Conservation (phyloP, 2,113 vertebrate genomes). For the Tragelaphus imberbis region DNA sequence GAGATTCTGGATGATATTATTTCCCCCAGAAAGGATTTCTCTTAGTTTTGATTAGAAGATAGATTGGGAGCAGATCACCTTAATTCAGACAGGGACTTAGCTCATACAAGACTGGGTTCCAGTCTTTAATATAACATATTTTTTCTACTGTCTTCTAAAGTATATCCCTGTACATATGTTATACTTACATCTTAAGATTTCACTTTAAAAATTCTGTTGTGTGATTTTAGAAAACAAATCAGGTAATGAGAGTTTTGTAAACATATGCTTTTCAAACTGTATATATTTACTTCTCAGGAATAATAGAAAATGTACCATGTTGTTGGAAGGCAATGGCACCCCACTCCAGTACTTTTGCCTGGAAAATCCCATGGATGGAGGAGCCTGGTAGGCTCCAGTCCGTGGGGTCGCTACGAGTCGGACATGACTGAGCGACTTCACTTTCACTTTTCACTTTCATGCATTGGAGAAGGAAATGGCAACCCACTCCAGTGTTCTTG, state of each 20-base stretch:
- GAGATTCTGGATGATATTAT: not conserved
- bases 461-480: too few relatives aligned
- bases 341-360: too few relatives aligned
- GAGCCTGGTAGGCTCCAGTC: too few relatives aligned
- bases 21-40: not conserved
- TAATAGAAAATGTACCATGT: not conserved
- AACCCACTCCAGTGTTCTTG: too few relatives aligned
- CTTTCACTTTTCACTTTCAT: too few relatives aligned
- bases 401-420: too few relatives aligned
- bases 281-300: not conserved
- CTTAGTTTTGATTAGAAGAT: not conserved
- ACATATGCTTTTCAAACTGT: not conserved
- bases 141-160: not conserved
- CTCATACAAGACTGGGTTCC: not conserved
- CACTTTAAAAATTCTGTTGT: not conserved
- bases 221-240: slow-evolving; percentile 18
- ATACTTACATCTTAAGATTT: not conserved
- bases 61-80: not conserved
- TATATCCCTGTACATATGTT: not conserved
- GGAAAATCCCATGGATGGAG: too few relatives aligned
- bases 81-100: not conserved
- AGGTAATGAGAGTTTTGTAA: not conserved
- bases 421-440: too few relatives aligned
- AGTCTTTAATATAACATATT: not conserved
- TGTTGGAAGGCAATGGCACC: not conserved